Percentiles rank a stretch among this genome's conserved stretches.
Evolutionary conservation across 1,140 invertebrate genomes (phyloP).

Genomic region (Whitmania pigra): DNA sequence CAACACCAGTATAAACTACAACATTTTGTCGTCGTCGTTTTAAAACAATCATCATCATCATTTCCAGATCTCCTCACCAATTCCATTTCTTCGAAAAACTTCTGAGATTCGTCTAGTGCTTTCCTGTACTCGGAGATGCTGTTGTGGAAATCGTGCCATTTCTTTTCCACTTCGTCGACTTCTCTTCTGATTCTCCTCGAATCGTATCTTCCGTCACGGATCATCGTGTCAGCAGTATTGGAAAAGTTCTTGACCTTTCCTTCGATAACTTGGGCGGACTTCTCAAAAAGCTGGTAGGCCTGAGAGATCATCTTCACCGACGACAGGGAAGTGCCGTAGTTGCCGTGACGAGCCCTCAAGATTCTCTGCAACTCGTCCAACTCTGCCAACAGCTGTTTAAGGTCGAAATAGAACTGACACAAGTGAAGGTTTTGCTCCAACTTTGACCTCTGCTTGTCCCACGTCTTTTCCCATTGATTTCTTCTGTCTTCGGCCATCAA

Average conservation of each 20-base stretch:
- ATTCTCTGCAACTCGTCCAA: constrained; percentile 55
- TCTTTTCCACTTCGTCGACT: constrained; percentile 53
- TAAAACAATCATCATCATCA: not conserved
- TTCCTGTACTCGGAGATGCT: constrained; percentile 55
- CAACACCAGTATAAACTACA: too few relatives aligned
- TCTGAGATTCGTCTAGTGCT: constrained; percentile 46
- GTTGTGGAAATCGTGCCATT: constrained; percentile 59
- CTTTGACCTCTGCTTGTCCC: constrained; percentile 49
- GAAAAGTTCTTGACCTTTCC: constrained; percentile 60
- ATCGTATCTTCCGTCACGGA: constrained; percentile 48
- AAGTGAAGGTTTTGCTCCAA: constrained; percentile 55
- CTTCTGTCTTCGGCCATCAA: constrained; percentile 46
- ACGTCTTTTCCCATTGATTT: constrained; percentile 50
- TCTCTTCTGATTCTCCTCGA: constrained; percentile 51
- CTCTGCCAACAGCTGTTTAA: constrained; percentile 59
- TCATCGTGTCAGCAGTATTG: constrained; percentile 54
- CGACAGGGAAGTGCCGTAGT: constrained; percentile 59
- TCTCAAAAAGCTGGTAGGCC: constrained; percentile 64
- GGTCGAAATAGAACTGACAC: constrained; percentile 57
- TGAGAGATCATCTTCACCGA: constrained; percentile 56
- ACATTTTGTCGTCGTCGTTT: not conserved
- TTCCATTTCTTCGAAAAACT: constrained; percentile 50
- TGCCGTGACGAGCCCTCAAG: constrained; percentile 51
- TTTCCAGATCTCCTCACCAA: constrained; percentile 42
- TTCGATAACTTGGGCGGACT: constrained; percentile 61